phyloP scores from a whole-genome alignment of 2,797 vertebrate species.

The Macropodus opercularis region DNA sequence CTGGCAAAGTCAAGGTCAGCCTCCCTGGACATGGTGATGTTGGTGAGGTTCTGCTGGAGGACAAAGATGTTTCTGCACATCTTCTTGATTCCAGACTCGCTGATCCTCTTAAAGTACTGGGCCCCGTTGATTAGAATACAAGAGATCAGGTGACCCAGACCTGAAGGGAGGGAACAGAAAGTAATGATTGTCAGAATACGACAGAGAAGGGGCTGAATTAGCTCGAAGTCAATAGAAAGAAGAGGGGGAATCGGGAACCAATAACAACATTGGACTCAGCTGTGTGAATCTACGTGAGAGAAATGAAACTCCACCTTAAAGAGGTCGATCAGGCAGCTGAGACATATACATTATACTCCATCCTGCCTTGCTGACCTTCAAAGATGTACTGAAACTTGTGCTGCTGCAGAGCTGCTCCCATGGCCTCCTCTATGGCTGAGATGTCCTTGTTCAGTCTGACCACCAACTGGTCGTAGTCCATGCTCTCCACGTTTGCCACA shows the following conservation, averaged over 20 bases:
- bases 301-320: not conserved
- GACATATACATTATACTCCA: not conserved
- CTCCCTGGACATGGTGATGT: conserved; percentile 99
- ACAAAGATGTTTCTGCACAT: conserved; percentile 99
- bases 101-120: conserved; percentile 98
- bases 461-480: conserved; percentile 98
- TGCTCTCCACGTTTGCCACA: conserved; percentile 97
- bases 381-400: conserved; percentile 99
- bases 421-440: conserved; percentile 94
- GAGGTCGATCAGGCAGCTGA: not conserved
- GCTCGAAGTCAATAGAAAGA: not conserved
- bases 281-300: not conserved
- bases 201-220: not conserved
- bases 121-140: conserved; percentile 97
- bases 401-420: conserved; percentile 94
- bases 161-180: conserved; percentile 65
- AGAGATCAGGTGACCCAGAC: conserved; percentile 95
- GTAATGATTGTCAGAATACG: not conserved
- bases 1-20: conserved; percentile 97
- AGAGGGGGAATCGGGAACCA: not conserved
- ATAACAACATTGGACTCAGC: not conserved
- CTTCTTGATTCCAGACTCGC: conserved; percentile 98
- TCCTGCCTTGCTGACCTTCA: conserved; percentile 84
- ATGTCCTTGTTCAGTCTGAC: conserved; percentile 98
- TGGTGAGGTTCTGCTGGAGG: conserved; percentile 98